Conservation (phyloP, 2,797 vertebrate species). For the Craterocephalus amniculus region DNA sequence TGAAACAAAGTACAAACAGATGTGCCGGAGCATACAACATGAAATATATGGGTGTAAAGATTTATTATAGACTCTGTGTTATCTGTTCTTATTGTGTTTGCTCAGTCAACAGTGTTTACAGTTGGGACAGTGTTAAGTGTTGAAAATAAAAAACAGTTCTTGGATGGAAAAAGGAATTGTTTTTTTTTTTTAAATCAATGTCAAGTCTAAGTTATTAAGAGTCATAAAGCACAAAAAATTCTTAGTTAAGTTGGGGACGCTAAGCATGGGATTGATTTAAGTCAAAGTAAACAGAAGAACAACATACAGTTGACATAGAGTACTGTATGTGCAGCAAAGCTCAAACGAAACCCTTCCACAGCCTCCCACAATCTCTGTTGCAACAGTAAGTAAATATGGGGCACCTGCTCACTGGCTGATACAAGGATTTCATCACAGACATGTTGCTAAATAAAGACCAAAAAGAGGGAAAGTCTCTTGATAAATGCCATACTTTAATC, state of each 20-base stretch:
- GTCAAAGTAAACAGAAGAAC: conserved; percentile 6
- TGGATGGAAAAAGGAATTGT: neutral
- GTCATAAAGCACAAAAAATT: neutral
- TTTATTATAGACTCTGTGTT: conserved; percentile 13
- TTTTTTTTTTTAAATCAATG: conserved; percentile 9
- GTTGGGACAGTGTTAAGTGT: neutral
- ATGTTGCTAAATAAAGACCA: neutral
- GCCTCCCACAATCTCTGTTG: conserved; percentile 26
- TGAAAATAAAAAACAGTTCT: conserved; percentile 1
- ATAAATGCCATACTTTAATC: neutral
- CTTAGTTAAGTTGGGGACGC: neutral
- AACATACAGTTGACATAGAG: neutral
- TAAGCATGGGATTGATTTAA: conserved; percentile 4
- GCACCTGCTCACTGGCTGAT: conserved; percentile 20
- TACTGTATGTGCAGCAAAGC: neutral
- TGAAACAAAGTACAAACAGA: conserved; percentile 19
- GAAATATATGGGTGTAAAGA: neutral
- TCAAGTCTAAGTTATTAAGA: conserved; percentile 11
- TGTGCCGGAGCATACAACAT: conserved; percentile 17
- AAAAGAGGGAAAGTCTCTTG: neutral
- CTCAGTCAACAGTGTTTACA: conserved; percentile 19
- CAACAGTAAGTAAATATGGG: conserved; percentile 26
- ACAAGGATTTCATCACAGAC: conserved; percentile 15
- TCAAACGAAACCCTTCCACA: conserved; percentile 15
- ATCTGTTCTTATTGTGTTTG: conserved; percentile 37